Base-by-base conservation (phyloP, 2,113 vertebrate species). In the Laticauda colubrina region DNA sequence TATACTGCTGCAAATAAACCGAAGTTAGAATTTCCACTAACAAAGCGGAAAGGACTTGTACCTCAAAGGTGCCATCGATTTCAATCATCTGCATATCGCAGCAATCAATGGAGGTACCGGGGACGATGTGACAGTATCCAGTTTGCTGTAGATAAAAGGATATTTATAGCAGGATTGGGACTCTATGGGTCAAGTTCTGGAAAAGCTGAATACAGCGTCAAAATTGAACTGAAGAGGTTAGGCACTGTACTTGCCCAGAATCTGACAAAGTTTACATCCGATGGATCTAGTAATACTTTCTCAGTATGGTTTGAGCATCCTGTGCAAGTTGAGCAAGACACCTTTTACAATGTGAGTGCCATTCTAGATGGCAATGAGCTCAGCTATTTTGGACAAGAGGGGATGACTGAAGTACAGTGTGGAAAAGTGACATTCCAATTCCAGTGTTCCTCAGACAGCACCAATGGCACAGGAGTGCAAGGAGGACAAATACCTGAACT, bases 401-500 rank as follows among this genome's bases (percentile, higher is more conserved):
- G 99, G 90, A 98, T 99, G 99, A 99, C 99, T 0, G 99, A 99
- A 97, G 99, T 99, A 90, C 99, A 99, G 97, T 99, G 99, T 0
- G 99, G 98, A 45, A 98, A 98, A 97, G 99, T 99, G 95, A 99
- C 99, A 0, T 99, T 99, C 96, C 99, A 99, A 96, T 99, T 99
- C 97, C 99, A 99, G 97, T 99, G 99, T 94, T 99, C 99, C 55
- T 99, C 99, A 0, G 99, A 99, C 97, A 99, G 99, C 96, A 99
- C 99, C 93, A 99, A 99, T 0, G 99, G 99, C 43, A 99, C 99
- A 0, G 99, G 99, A 11, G 99, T 99, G n/a, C 99, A 99, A 97
- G 99, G 99, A 12, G 99, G 99, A 81, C 99, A 99, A 95, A 99
- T 99, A 96, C 99, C 99, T 0, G 99, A 99, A 97, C 99, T 99